phyloP scores from a whole-genome alignment of 1,140 invertebrate species.

The Euglossa dilemma region DNA sequence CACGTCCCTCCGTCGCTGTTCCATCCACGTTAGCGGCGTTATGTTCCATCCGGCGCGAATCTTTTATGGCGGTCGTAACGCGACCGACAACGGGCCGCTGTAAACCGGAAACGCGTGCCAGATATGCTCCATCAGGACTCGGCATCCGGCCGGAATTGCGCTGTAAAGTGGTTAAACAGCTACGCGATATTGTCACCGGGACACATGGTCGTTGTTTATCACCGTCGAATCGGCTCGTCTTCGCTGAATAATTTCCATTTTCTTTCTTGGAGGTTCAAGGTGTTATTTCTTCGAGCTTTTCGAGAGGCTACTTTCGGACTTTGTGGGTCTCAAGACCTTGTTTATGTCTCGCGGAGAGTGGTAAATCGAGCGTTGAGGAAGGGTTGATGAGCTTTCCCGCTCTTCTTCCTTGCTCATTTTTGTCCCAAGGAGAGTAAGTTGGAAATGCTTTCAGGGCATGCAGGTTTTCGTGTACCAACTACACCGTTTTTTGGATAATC shows the following conservation, averaged over 20 bases:
- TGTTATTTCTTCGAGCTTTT: too few relatives aligned
- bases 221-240: background rate
- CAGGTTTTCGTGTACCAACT: background rate
- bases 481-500: background rate
- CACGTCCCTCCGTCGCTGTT: background rate
- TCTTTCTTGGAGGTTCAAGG: background rate
- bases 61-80: slow-evolving; percentile 41
- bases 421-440: background rate
- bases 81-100: slow-evolving; percentile 7
- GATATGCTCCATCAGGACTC: slow-evolving; percentile 21
- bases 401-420: background rate
- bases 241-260: background rate
- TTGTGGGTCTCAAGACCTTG: background rate
- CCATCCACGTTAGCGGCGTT: slow-evolving; percentile 14
- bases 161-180: slow-evolving; percentile 26
- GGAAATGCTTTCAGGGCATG: background rate
- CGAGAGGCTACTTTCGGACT: background rate
- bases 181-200: background rate
- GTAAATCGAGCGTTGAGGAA: background rate
- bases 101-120: slow-evolving; percentile 28
- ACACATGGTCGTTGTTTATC: background rate
- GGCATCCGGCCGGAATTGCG: background rate
- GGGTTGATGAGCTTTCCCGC: background rate
- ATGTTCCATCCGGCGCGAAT: slow-evolving; percentile 9
- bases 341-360: background rate